Evolutionary conservation across 1,140 invertebrate species (phyloP).

Genomic region (Adelges cooleyi): DNA sequence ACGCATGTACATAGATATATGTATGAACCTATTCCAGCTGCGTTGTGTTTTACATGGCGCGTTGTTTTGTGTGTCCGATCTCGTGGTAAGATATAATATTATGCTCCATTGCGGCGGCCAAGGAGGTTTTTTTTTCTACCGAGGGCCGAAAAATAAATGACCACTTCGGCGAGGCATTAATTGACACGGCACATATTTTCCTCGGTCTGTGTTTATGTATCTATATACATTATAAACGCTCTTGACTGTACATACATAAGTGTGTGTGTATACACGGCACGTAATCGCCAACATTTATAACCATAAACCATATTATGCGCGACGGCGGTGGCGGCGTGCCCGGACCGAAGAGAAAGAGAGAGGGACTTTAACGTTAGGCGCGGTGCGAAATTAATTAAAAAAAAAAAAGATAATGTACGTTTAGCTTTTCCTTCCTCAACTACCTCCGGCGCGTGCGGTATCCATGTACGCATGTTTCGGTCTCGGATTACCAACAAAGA

Average conservation of each 20-base stretch:
- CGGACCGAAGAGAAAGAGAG: background rate
- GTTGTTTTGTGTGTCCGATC: background rate
- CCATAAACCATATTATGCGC: constrained; percentile 4
- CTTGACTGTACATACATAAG: background rate
- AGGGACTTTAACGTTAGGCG: background rate
- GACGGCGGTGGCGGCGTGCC: background rate
- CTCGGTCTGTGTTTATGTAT: background rate
- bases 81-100: background rate
- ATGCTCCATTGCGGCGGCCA: background rate
- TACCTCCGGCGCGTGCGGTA: too few relatives aligned
- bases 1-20: background rate
- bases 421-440: too few relatives aligned
- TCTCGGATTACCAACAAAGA: too few relatives aligned
- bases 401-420: too few relatives aligned
- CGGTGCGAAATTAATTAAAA: background rate
- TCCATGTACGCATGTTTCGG: too few relatives aligned
- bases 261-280: background rate
- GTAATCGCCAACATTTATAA: background rate
- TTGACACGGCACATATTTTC: constrained; percentile 2
- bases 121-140: background rate
- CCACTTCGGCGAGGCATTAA: background rate
- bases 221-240: background rate
- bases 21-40: constrained; percentile 12
- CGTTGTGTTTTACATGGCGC: background rate
- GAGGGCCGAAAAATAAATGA: constrained; percentile 17